Evolutionary conservation across 1,140 invertebrate species (phyloP), one percentile per base, ranked within the genome.

Genomic region (Diprion similis): DNA sequence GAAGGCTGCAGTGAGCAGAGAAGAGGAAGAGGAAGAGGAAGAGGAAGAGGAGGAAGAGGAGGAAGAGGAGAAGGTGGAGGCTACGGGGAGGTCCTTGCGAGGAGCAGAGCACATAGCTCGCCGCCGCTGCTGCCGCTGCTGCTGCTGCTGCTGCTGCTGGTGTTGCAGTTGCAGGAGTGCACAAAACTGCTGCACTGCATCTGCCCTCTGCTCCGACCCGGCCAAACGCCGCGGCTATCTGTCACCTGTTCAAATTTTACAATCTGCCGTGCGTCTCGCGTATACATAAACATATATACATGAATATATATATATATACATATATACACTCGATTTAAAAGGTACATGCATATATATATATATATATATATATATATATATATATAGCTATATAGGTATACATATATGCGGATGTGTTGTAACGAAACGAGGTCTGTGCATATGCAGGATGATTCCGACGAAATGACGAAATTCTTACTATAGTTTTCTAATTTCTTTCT

Each of bases 221-320:
- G 51, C 51, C 51, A 59, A 59, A 59, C 51, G 51, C 51, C 51
- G 51, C 51, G 51, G 71, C 73, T 78, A 78, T 78, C 77, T 78
- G 77, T 78, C 77, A 78, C 77, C 77, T 78, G 77, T 78, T 78
- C 70, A 78, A 76, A 78, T 76, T 78, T 76, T 74, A 76, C 73
- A 75, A 78, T 78, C 77, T 69, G 72, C 47, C 24, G 66, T 67
- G 66, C 47, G 64, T 71, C 66, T 68, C 13, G 68, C 64, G 66
- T 46, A 65, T 13, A 68, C n/a, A 73, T 24, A 72, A 37, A 6
- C 24, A 19, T 70, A 66, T 46, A 37, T 45, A 71, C 70, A 76
- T 8, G n/a, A n/a, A n/a, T n/a, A n/a, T n/a, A 1, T 1, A 59
- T 11, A 8, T 59, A 59, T 8, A 59, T 37, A 37, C n/a, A n/a